A percentile compares a stretch with the other conserved stretches of the same genome.
Conservation (phyloP, 1,140 invertebrate species). For the Bombus sylvicola region DNA sequence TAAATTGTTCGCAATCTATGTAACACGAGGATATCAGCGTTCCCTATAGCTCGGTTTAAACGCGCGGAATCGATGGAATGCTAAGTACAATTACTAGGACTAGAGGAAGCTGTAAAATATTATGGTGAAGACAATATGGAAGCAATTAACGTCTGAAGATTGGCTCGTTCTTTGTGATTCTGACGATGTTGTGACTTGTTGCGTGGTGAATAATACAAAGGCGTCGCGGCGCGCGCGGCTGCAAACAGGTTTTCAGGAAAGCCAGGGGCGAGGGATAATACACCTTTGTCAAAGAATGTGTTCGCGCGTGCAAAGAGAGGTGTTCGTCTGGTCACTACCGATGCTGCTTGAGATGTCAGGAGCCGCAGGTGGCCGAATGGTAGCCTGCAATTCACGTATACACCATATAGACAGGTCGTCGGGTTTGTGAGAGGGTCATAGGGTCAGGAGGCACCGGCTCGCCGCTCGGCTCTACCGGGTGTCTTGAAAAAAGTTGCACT, state of each 20-base stretch:
- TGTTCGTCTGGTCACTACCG: slow-evolving; percentile 55
- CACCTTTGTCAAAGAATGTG: slow-evolving; percentile 56
- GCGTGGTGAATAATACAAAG: slow-evolving; percentile 13
- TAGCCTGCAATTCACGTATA: slow-evolving; percentile 71
- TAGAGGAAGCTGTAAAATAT: background rate
- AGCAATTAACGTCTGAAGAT: slow-evolving; percentile 16
- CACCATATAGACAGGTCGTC: slow-evolving; percentile 67
- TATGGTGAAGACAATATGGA: background rate
- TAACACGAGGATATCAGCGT: background rate
- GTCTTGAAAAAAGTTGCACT: background rate
- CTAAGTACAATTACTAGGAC: background rate
- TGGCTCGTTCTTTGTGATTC: background rate
- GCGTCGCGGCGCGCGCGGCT: background rate
- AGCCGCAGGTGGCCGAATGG: slow-evolving; percentile 75
- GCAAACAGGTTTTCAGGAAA: slow-evolving; percentile 52
- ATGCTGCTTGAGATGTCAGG: slow-evolving; percentile 73
- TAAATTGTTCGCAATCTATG: background rate
- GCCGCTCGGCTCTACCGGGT: slow-evolving; percentile 28
- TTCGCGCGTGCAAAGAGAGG: slow-evolving; percentile 55
- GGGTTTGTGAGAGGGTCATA: slow-evolving; percentile 68
- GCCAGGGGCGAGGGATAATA: slow-evolving; percentile 48
- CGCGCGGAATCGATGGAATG: background rate
- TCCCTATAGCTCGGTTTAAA: background rate
- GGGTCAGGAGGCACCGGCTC: slow-evolving; percentile 68
- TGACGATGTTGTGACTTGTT: slow-evolving; percentile 41